Base-by-base conservation (phyloP, 2,888 invertebrate species). In the Synanthedon formicaeformis region DNA sequence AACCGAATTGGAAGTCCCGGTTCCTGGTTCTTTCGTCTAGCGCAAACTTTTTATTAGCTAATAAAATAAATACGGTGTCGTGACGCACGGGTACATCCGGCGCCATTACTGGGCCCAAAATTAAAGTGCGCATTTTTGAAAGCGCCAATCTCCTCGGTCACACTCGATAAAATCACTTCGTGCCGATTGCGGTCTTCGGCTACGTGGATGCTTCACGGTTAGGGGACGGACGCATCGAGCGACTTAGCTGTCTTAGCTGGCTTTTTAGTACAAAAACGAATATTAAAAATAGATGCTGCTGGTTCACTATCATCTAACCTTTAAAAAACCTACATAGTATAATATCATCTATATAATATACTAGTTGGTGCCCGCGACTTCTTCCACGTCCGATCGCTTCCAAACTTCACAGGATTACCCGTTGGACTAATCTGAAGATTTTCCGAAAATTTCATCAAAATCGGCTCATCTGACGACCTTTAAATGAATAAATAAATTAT, bases 41-140 rank as follows among this genome's bases (percentile, higher is more conserved):
- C 34, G 51, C 54, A 69, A 71, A 71, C 71, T 72, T 81, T 83
- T 82, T 83, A 84, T 80, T 34, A 75, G 79, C 67, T 78, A 81
- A 81, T 85, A 82, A 84, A 84, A 81, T 79, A 80, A 81, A 81
- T 78, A 78, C 74, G 75, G 70, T 69, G 69, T 68, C 67, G 80
- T 66, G 71, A 77, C 82, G 85, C 84, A 82, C 85, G 85, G 71
- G 63, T 66, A 75, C 67, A 61, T 60, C 63, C 66, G 70, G 62
- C 67, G 63, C 74, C 68, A 66, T 67, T 68, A 67, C 69, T 66
- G 67, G 65, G 72, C 65, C 75, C 81, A 71, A 78, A 85, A 83
- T 84, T 86, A 82, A 85, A 81, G 74, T 78, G 78, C 73, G 81
- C 81, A 80, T 83, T 82, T 81, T 83, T 77, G 80, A 80, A 75